phyloP scores from a whole-genome alignment of 1,140 invertebrate genomes.

The Tyrophagus putrescentiae region DNA sequence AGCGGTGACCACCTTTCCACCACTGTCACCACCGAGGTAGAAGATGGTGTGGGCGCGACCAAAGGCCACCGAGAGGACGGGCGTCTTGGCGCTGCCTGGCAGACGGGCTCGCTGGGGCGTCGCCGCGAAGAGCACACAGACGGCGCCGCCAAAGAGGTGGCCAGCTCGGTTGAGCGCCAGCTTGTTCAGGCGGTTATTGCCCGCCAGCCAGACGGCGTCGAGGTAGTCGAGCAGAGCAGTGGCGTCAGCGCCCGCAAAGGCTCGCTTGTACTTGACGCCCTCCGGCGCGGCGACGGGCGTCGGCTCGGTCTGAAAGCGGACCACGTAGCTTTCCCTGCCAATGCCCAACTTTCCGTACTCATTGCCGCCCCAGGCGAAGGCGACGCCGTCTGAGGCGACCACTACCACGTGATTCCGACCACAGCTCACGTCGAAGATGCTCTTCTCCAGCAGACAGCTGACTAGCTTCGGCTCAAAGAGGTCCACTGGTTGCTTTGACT shows the following conservation, averaged over 20 bases:
- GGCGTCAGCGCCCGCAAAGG: conserved; percentile 47
- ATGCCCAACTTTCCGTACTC: conserved; percentile 47
- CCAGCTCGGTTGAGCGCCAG: conserved; percentile 49
- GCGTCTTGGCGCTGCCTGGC: not conserved
- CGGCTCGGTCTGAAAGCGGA: conserved; percentile 33
- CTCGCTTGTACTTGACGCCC: conserved; percentile 38
- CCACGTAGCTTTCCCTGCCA: conserved; percentile 41
- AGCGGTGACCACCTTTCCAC: not conserved
- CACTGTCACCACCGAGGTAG: no score
- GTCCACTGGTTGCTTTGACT: no score
- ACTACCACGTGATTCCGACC: conserved; percentile 50
- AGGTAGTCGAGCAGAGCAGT: conserved; percentile 48
- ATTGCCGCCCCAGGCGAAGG: conserved; percentile 54
- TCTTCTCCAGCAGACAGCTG: conserved; percentile 41
- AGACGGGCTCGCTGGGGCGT: no score
- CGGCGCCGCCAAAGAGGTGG: no score
- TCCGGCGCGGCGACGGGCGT: conserved; percentile 36
- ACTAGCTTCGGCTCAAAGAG: conserved; percentile 47
- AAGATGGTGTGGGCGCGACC: no score
- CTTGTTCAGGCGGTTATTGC: conserved; percentile 51
- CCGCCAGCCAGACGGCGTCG: conserved; percentile 49
- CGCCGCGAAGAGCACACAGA: no score
- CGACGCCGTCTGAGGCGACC: conserved; percentile 43
- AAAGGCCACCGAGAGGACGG: no score
- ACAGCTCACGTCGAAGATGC: conserved; percentile 47